Percentiles rank a stretch among this genome's conserved stretches.
phyloP scores from a whole-genome alignment of 1,140 invertebrate genomes.

The Zaprionus inermis region DNA sequence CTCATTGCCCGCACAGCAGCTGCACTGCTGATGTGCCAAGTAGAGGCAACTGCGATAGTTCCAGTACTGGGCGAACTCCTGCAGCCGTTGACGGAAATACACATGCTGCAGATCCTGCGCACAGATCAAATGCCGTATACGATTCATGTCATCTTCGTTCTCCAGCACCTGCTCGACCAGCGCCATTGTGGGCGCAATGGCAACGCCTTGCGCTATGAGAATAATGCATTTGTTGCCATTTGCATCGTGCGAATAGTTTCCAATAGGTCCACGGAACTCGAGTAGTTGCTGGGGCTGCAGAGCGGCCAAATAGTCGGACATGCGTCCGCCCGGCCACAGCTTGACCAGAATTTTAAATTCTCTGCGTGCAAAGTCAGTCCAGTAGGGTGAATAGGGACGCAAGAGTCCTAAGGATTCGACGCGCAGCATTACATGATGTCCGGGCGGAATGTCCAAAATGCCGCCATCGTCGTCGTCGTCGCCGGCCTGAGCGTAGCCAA shows the following conservation, averaged over 20 bases:
- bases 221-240: slow-evolving; percentile 39
- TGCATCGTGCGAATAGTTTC: slow-evolving; percentile 52
- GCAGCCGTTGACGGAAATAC: slow-evolving; percentile 65
- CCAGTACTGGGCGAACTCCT: slow-evolving; percentile 71
- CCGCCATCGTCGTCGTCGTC: not conserved
- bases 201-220: slow-evolving; percentile 75
- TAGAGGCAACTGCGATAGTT: slow-evolving; percentile 70
- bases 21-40: slow-evolving; percentile 54
- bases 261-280: slow-evolving; percentile 77
- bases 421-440: slow-evolving; percentile 78
- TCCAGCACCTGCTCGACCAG: slow-evolving; percentile 66
- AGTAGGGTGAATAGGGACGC: slow-evolving; percentile 79
- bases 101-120: slow-evolving; percentile 63
- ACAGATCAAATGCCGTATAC: slow-evolving; percentile 67
- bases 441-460: slow-evolving; percentile 71
- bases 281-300: slow-evolving; percentile 51
- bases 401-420: slow-evolving; percentile 19
- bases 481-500: slow-evolving; percentile 20
- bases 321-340: slow-evolving; percentile 56
- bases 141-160: slow-evolving; percentile 76
- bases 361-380: slow-evolving; percentile 57
- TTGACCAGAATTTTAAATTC: slow-evolving; percentile 79
- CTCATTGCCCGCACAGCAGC: slow-evolving; percentile 20
- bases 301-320: slow-evolving; percentile 57
- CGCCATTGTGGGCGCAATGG: slow-evolving; percentile 71